Evolutionary conservation across 2,113 vertebrate genomes (phyloP).

Genomic region (Limnothrissa miodon): DNA sequence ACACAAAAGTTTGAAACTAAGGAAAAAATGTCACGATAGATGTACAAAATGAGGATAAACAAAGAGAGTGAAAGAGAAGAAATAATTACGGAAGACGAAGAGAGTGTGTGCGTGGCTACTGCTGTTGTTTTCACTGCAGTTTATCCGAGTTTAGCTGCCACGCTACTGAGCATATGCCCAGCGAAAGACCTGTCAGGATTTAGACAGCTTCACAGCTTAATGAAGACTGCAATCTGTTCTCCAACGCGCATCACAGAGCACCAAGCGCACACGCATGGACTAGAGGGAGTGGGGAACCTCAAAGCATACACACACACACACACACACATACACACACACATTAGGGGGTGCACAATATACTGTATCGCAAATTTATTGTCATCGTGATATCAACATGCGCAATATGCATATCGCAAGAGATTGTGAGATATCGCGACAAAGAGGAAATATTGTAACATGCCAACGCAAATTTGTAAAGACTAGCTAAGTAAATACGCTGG

Average conservation of each 20-base stretch:
- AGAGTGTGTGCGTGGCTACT: not conserved
- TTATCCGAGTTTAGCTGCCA: slow-evolving; percentile 4
- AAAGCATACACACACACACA: not conserved
- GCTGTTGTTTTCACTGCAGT: not conserved
- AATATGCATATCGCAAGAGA: too few relatives aligned
- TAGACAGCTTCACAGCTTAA: slow-evolving; percentile 31
- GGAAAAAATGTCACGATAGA: not conserved
- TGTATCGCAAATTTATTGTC: too few relatives aligned
- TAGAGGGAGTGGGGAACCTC: not conserved
- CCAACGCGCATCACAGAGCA: slow-evolving; percentile 29
- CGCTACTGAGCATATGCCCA: slow-evolving; percentile 14
- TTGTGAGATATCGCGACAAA: too few relatives aligned
- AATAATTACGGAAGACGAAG: not conserved
- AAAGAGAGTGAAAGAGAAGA: not conserved
- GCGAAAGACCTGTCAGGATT: slow-evolving; percentile 36
- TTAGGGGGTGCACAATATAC: too few relatives aligned
- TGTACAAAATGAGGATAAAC: not conserved
- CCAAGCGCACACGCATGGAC: not conserved
- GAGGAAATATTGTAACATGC: too few relatives aligned
- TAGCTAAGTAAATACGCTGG: too few relatives aligned
- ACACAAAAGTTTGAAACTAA: not conserved
- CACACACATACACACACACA: slow-evolving; percentile 2
- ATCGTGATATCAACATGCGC: too few relatives aligned
- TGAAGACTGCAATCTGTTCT: slow-evolving; percentile 42
- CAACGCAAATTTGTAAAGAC: too few relatives aligned